Conservation (phyloP, 2,888 invertebrate genomes). For the Cosmia pyralina region DNA sequence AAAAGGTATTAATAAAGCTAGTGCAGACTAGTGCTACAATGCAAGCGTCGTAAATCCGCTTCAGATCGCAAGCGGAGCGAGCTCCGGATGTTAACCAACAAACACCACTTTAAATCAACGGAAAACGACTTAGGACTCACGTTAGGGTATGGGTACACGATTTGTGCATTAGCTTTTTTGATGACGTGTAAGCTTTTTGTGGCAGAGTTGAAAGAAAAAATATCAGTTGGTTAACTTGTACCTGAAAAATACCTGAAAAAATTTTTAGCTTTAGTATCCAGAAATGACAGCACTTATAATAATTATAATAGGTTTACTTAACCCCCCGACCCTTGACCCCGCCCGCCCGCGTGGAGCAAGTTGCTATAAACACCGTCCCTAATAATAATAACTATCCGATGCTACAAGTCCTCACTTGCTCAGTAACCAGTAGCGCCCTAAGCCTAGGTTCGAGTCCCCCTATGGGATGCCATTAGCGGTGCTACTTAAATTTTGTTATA, state of each 20-base stretch:
- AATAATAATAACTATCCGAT: no score
- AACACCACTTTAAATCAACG: constrained; percentile 83
- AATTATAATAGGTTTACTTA: not conserved
- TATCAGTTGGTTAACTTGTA: not conserved
- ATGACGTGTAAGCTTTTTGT: constrained; percentile 20
- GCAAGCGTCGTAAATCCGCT: constrained; percentile 72
- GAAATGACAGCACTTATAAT: not conserved
- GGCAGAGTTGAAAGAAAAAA: not conserved
- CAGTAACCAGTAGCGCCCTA: no score
- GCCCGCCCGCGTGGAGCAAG: no score
- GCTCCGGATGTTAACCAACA: constrained; percentile 81
- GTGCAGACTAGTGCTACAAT: constrained; percentile 68
- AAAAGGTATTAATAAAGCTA: constrained; percentile 58
- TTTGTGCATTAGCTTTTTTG: constrained; percentile 26
- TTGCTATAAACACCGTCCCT: no score
- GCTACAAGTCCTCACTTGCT: no score
- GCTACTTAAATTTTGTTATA: no score
- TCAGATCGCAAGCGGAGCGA: constrained; percentile 62
- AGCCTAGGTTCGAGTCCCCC: no score
- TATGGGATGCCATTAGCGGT: no score
- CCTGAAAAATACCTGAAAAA: not conserved
- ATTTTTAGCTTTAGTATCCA: not conserved
- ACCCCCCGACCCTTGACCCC: no score
- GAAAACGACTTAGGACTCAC: constrained; percentile 70
- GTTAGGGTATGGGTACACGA: constrained; percentile 68